Evolutionary conservation across 1,140 invertebrate genomes (phyloP), one percentile per base, ranked within the genome.

Genomic region (Megalopta genalis): DNA sequence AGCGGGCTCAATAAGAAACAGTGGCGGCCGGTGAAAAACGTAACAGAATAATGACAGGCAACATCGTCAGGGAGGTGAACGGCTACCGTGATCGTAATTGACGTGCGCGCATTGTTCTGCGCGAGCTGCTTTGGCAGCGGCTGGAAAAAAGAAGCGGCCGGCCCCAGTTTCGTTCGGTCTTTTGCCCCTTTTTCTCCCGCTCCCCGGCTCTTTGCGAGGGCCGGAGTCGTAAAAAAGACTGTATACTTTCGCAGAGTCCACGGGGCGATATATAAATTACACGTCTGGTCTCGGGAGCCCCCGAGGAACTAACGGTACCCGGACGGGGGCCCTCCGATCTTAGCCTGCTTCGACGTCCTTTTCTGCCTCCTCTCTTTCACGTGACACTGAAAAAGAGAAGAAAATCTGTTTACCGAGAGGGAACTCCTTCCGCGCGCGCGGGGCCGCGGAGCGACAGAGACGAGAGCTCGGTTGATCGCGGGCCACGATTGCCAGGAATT

Each of bases 181-280:
- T 52, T 54, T 25, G 64, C 27, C 54, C 60, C 39, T 66, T 46
- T 63, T 70, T 62, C 37, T 59, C 49, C 27, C 5, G 0, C 14
- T 16, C 16, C 49, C 12, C 49, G 8, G 1, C 42, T 52, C 49
- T 16, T 21, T 6, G 49, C 16, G 49, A 16, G n/a, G n/a, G 16
- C 14, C 49, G 49, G 64, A 54, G 66, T 84, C 81, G 74, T 86
- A 84, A 86, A 82, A 84, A 86, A 74, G 54, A 25, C 73, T 42
- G 72, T 80, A 77, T 80, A 82, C 75, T 86, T 87, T 87, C 69
- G 76, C 77, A 25, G 52, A 84, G 86, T 77, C 59, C 65, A 81
- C 82, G 64, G 85, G 86, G 86, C 87, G 87, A 90, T 90, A 89
- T 90, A 90, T 90, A 90, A 90, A 90, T 89, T 90, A 90, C 87